These are phyloP conservation scores for Brevimyrus niger DNA, from an alignment of 2,113 vertebrate species.

Conservation along the genomic window DNA sequence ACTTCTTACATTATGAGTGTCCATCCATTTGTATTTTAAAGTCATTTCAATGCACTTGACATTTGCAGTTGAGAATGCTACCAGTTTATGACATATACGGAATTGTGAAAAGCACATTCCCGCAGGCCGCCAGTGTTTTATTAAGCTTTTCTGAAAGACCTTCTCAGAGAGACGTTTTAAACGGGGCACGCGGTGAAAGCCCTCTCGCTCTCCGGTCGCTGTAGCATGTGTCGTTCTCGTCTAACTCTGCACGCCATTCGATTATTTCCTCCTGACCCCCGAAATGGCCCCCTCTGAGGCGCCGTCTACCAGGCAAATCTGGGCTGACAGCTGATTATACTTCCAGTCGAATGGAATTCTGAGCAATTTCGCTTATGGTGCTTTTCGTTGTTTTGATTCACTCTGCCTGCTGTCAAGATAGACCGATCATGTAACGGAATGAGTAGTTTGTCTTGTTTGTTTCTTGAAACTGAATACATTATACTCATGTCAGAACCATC, in stretches of 20 bases:
- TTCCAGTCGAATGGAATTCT: background rate
- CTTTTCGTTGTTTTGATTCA: background rate
- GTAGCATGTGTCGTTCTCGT: background rate
- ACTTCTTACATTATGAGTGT: background rate
- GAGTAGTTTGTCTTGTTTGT: background rate
- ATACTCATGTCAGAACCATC: background rate
- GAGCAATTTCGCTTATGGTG: background rate
- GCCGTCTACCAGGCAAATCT: background rate
- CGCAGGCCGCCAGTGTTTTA: background rate
- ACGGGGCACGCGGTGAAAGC: background rate
- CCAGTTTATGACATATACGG: background rate
- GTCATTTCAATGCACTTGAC: background rate
- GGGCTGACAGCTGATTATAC: background rate
- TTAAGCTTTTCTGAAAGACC: background rate
- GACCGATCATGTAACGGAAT: background rate
- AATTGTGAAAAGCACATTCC: background rate
- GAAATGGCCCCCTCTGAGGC: background rate
- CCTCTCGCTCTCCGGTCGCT: background rate
- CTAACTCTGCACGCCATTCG: background rate
- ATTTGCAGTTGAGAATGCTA: background rate
- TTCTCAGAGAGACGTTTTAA: background rate
- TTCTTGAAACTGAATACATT: background rate
- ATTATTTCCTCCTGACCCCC: conserved; percentile 10
- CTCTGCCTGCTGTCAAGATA: background rate
- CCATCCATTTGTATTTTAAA: background rate